Base-by-base conservation (phyloP, 1,140 invertebrate genomes). In the Hyles vespertilio region DNA sequence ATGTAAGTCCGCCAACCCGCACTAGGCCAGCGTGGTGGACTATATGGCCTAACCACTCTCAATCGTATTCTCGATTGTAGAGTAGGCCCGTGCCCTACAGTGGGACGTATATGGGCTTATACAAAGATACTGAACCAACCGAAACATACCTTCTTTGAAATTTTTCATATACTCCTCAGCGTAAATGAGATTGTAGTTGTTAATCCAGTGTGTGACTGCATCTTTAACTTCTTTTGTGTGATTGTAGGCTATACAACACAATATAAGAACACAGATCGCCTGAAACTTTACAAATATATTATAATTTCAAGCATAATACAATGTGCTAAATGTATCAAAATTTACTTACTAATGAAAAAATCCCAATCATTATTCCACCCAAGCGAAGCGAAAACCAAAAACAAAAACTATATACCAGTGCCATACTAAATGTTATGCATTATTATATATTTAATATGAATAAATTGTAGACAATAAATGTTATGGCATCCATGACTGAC, bases 371-470 rank as follows among this genome's bases (percentile, higher is more conserved):
- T 64, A 87, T 82, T 36, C 81, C 84, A 32, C 80, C 82, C 22
- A 87, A 72, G 34, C 84, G 71, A 9, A 87, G 61, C 7, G 84
- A 87, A 72, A 85, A 87, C 78, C 80, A 85, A 71, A 87, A 87
- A 54, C 84, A 87, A 61, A 75, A 87, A 64, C 80, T 87, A 58
- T 87, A 87, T 5, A 87, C 80, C 8, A 87, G 67, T 46, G 79
- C 82, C 84, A 87, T 87, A 22, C 22, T 22, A 22, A 22, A 22
- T 22, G 22, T 22, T 22, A 22, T 22, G 22, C 22, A 22, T 22
- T 22, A 22, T 22, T 22, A 22, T 22, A 22, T 22, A 22, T 22
- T 22, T 22, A 22, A 22, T 22, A 22, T 22, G 22, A 22, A 22
- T 22, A 22, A 22, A 22, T 22, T 22, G 22, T 22, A 22, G 22